Evolutionary conservation across 2,797 vertebrate species (phyloP).

Genomic region (Martes flavigula): DNA sequence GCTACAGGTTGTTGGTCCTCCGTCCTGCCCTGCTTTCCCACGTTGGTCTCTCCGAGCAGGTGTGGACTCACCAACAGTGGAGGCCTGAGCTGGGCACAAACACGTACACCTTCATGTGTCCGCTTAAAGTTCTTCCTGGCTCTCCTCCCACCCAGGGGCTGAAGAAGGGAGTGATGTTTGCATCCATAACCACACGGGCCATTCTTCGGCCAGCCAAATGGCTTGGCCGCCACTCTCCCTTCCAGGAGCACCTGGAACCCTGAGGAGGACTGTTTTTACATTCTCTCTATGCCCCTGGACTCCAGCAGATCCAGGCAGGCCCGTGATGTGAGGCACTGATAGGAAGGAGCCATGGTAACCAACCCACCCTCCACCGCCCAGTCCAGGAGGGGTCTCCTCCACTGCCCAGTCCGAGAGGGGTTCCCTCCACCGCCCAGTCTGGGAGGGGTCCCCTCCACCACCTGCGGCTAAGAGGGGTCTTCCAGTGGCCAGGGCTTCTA

Average conservation of each 20-base stretch:
- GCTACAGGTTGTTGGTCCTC: no score
- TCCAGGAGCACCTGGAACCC: not conserved
- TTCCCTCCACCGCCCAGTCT: no score
- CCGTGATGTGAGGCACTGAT: not conserved
- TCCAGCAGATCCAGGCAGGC: not conserved
- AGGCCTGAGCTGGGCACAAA: not conserved
- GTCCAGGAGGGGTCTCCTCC: no score
- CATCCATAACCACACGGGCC: accelerated
- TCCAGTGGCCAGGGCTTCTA: not conserved
- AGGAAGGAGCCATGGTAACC: not conserved
- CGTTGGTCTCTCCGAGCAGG: not conserved
- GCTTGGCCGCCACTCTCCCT: not conserved
- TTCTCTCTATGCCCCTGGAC: not conserved
- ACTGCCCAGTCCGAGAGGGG: no score
- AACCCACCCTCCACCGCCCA: no score
- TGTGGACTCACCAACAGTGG: not conserved
- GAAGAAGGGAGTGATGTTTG: not conserved
- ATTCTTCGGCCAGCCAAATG: not conserved
- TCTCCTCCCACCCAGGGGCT: not conserved
- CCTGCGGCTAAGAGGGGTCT: no score
- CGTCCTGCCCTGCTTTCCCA: not conserved
- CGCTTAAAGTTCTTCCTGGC: not conserved
- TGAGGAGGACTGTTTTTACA: not conserved
- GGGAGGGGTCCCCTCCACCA: not conserved
- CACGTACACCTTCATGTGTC: not conserved